Conservation (phyloP, 2,888 invertebrate genomes). For the Meganola albula region DNA sequence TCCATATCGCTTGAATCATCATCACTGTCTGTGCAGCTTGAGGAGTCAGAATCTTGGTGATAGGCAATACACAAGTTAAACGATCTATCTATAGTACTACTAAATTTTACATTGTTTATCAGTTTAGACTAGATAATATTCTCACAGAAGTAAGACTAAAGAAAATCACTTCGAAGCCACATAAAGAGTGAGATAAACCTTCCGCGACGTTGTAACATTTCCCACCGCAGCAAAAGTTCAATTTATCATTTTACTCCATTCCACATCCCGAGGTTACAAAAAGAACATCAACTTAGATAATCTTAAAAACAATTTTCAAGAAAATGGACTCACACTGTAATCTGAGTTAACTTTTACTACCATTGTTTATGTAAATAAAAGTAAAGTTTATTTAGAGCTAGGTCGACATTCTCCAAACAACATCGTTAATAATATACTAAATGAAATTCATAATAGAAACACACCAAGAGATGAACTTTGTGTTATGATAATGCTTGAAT, state of each 20-base stretch:
- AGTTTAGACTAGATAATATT: too few relatives aligned
- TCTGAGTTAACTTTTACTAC: slow-evolving; percentile 25
- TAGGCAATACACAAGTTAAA: too few relatives aligned
- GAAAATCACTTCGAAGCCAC: too few relatives aligned
- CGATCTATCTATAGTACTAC: too few relatives aligned
- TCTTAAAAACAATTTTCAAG: slow-evolving; percentile 29
- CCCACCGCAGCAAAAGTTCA: slow-evolving; percentile 13
- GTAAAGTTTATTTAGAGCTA: slow-evolving; percentile 14
- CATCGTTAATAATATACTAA: slow-evolving; percentile 28
- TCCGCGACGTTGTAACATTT: too few relatives aligned
- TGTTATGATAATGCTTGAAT: too few relatives aligned
- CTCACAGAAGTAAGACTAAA: too few relatives aligned
- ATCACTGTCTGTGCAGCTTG: too few relatives aligned
- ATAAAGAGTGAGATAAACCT: too few relatives aligned
- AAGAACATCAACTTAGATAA: slow-evolving; percentile 16
- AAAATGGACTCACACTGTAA: slow-evolving; percentile 23
- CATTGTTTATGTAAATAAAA: slow-evolving; percentile 25
- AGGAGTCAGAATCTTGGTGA: too few relatives aligned
- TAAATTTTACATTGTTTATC: too few relatives aligned
- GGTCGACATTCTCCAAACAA: slow-evolving; percentile 19
- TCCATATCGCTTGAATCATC: too few relatives aligned
- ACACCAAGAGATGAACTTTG: slow-evolving; percentile 17
- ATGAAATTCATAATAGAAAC: slow-evolving; percentile 29
- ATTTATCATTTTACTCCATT: slow-evolving; percentile 18
- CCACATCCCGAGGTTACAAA: slow-evolving; percentile 19